Percentiles rank a stretch among this genome's conserved stretches.
Conservation (phyloP, 2,113 vertebrate species). For the Rhagologus leucostigma region DNA sequence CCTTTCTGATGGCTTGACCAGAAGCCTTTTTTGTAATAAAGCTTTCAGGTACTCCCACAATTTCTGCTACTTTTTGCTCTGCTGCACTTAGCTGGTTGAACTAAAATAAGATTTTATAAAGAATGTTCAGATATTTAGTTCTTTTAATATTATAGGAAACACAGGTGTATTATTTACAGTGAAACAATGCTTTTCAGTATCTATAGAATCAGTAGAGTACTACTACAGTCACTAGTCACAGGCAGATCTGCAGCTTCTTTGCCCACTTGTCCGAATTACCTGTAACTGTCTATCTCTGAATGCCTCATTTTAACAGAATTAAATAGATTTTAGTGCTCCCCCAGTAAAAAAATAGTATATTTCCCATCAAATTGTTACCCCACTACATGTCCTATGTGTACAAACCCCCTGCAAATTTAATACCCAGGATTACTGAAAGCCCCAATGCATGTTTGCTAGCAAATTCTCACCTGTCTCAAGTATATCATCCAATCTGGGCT, state of each 20-base stretch:
- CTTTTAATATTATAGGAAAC: neutral
- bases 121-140: neutral
- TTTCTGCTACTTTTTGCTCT: constrained; percentile 84
- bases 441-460: neutral
- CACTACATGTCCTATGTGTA: neutral
- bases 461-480: constrained; percentile 82
- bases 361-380: neutral
- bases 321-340: neutral
- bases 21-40: constrained; percentile 87
- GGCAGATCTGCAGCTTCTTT: neutral
- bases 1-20: constrained; percentile 89
- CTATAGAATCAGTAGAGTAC: neutral
- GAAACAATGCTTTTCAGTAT: neutral
- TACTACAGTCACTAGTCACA: neutral
- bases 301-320: neutral
- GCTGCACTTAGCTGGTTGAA: constrained; percentile 80
- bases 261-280: neutral
- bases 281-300: neutral
- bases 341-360: neutral
- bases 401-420: neutral
- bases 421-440: neutral
- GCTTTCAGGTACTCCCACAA: constrained; percentile 89
- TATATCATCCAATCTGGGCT: constrained; percentile 93
- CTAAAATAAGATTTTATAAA: constrained; percentile 63
- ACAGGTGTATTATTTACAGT: neutral